Base-by-base conservation (phyloP, 1,140 invertebrate species). In the Papilio glaucus region DNA sequence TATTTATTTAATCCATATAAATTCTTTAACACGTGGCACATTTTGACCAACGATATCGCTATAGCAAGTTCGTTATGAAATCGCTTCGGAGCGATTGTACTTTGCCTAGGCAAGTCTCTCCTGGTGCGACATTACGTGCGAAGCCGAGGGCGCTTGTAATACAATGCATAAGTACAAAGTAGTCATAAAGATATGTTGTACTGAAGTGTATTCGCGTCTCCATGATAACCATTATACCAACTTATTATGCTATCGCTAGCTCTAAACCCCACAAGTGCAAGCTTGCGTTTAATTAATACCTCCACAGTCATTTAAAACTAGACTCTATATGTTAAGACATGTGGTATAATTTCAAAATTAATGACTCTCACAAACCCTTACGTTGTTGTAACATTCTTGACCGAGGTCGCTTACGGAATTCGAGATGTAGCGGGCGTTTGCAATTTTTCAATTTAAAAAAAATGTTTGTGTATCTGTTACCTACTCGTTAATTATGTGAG, bases 301-400 rank as follows among this genome's bases (percentile, higher is more conserved):
- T 13, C 5, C 24, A 12, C 9, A 5, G 45, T 10, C 21, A 57
- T 57, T 57, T 57, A 12, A 57, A 57, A 57, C 4, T 57, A 4
- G 12, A 24, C 49, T 26, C 10, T 57, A 57, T 57, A 0, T 4
- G 4, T 0, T 0, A 57, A 12, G 49, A 0, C 21, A 12, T 57
- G 9, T 57, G 49, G 21, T 57, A 13, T 57, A 26, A 57, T 57
- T 24, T 57, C 4, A 10, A 24, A 26, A 24, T 4, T 57, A 3
- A 10, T 24, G 3, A 4, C 12, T 57, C 7, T 26, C 24, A 24
- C 18, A 57, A 24, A 57, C 21, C 49, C 49, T 57, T 57, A 53
- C 18, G 49, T 53, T 26, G 49, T 57, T 57, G 18, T 57, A 57
- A 57, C 49, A 57, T 57, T 57, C 49, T 57, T 57, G 18, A 57